Percentiles rank a stretch among this genome's conserved stretches.
Conservation (phyloP, 2,888 invertebrate species). For the Opisthograptis luteolata region DNA sequence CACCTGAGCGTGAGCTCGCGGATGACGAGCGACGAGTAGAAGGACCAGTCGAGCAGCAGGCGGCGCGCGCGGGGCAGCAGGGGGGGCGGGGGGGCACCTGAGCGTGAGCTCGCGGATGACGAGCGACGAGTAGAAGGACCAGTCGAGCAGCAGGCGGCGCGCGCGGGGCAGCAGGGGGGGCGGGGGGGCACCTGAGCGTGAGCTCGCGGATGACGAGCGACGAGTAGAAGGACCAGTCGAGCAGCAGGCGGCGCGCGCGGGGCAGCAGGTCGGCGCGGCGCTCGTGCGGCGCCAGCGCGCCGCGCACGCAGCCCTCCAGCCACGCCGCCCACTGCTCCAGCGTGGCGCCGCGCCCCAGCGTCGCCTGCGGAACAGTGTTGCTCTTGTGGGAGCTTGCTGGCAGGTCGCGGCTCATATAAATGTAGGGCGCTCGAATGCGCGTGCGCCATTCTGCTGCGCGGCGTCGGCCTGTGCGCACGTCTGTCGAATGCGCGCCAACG, state of each 20-base stretch:
- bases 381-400: too few relatives aligned
- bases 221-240: constrained; percentile 99
- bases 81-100: constrained; percentile 85
- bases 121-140: constrained; percentile 99
- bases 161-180: constrained; percentile 90
- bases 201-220: constrained; percentile 99
- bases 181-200: constrained; percentile 88
- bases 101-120: constrained; percentile 98
- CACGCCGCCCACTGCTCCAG: constrained; percentile 99
- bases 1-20: too few relatives aligned
- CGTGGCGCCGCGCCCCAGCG: constrained; percentile 95
- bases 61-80: too few relatives aligned
- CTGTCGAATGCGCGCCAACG: too few relatives aligned
- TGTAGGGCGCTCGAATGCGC: too few relatives aligned
- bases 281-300: constrained; percentile 94
- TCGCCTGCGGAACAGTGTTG: too few relatives aligned
- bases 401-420: too few relatives aligned
- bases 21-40: too few relatives aligned
- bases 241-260: constrained; percentile 92
- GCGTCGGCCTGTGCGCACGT: too few relatives aligned
- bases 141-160: too few relatives aligned
- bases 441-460: too few relatives aligned
- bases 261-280: constrained; percentile 92
- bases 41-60: too few relatives aligned
- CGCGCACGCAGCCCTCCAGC: constrained; percentile 97